Percentiles rank a stretch among this genome's conserved stretches.
phyloP scores from a whole-genome alignment of 2,888 invertebrate genomes.

The Drosophila cracens region DNA sequence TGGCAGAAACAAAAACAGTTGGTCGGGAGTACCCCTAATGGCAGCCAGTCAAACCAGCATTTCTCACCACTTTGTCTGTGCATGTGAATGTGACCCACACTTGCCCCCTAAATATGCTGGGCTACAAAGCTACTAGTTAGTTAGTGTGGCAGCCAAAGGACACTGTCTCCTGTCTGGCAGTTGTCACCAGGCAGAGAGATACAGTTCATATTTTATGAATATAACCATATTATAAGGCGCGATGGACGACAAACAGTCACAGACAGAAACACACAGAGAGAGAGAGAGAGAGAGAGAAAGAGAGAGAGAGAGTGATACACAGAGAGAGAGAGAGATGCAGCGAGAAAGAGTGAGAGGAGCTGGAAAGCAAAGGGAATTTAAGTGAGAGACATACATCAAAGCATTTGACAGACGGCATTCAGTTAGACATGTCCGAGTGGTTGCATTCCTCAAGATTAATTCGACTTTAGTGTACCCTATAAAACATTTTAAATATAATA shows the following conservation, averaged over 20 bases:
- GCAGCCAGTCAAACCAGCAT: conserved; percentile 58
- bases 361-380: conserved; percentile 43
- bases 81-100: conserved; percentile 56
- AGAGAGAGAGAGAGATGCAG: conserved; percentile 1
- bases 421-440: conserved; percentile 37
- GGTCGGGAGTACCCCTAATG: conserved; percentile 36
- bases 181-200: conserved; percentile 43
- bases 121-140: conserved; percentile 65
- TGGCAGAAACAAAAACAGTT: conserved; percentile 13
- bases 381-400: conserved; percentile 68
- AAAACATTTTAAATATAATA: neutral
- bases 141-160: conserved; percentile 48
- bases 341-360: conserved; percentile 2
- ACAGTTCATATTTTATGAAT: conserved; percentile 76
- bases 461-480: conserved; percentile 27
- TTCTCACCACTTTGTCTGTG: neutral
- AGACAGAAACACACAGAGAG: conserved; percentile 5
- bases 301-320: conserved; percentile 9
- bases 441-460: neutral
- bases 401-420: conserved; percentile 57
- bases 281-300: conserved; percentile 1
- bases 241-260: conserved; percentile 52
- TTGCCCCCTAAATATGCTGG: conserved; percentile 47
- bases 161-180: conserved; percentile 53
- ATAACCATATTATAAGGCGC: conserved; percentile 74